Conservation (phyloP, 2,888 invertebrate species). For the Parasteatoda lunata region DNA sequence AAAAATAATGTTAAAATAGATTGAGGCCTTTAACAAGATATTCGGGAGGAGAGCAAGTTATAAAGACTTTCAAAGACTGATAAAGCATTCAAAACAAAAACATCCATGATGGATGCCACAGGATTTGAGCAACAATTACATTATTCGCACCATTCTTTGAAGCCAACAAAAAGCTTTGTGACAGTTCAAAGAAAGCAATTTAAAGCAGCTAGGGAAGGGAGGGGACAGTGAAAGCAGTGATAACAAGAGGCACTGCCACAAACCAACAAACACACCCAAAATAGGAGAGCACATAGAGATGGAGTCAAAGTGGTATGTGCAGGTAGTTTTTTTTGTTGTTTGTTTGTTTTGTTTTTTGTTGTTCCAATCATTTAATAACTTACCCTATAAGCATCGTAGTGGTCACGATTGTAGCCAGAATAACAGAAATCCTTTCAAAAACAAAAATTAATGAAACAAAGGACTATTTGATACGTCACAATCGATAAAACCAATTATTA, state of each 20-base stretch:
- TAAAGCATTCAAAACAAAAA: too few relatives aligned
- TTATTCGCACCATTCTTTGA: too few relatives aligned
- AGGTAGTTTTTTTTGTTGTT: conserved; percentile 9
- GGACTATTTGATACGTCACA: neutral
- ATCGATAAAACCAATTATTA: too few relatives aligned
- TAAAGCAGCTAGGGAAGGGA: neutral
- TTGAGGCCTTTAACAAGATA: too few relatives aligned
- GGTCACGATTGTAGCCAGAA: conserved; percentile 64
- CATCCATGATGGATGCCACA: too few relatives aligned
- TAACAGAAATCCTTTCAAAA: conserved; percentile 64
- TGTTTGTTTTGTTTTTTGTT: too few relatives aligned
- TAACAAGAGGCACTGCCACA: conserved; percentile 28
- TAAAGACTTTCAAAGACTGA: too few relatives aligned
- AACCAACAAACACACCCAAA: conserved; percentile 22
- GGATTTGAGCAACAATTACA: too few relatives aligned
- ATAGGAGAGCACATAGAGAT: conserved; percentile 24
- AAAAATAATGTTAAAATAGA: too few relatives aligned
- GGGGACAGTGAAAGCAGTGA: neutral
- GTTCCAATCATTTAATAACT: conserved; percentile 45
- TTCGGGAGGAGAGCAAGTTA: too few relatives aligned
- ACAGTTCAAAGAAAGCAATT: neutral
- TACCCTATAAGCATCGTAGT: conserved; percentile 63
- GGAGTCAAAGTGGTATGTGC: conserved; percentile 27
- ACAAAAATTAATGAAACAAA: conserved; percentile 58
- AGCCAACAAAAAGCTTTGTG: too few relatives aligned